A percentile compares a stretch with the other conserved stretches of the same genome.
Conservation (phyloP, 2,888 invertebrate genomes). For the Tholera decimalis region DNA sequence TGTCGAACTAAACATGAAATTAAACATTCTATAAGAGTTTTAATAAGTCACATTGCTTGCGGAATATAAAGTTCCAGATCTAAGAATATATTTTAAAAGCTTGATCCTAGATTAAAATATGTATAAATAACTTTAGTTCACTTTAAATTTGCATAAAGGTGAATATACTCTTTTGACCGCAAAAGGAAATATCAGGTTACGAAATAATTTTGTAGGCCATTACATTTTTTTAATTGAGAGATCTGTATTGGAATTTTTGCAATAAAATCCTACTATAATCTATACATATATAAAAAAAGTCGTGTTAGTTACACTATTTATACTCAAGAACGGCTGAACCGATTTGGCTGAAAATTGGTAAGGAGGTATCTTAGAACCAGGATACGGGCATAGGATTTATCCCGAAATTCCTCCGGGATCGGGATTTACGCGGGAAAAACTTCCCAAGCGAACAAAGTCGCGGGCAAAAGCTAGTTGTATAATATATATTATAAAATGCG, state of each 20-base stretch:
- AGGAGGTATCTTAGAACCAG: too few species aligned
- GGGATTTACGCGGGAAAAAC: too few species aligned
- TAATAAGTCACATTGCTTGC: constrained; percentile 49
- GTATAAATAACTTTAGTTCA: constrained; percentile 1
- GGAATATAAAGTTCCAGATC: constrained; percentile 33
- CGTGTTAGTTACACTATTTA: too few species aligned
- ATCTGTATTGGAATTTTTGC: constrained; percentile 14
- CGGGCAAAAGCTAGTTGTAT: too few species aligned
- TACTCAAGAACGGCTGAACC: too few species aligned
- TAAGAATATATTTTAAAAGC: constrained; percentile 9
- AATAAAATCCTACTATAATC: not conserved
- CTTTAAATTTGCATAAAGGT: constrained; percentile 44
- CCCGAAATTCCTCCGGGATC: too few species aligned
- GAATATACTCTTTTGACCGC: constrained; percentile 42
- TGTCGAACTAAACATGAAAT: too few species aligned
- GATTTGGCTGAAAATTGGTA: too few species aligned
- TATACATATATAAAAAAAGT: not conserved
- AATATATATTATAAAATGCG: too few species aligned
- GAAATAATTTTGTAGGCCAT: constrained; percentile 16
- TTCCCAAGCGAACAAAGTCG: too few species aligned
- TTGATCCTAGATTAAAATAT: constrained; percentile 20
- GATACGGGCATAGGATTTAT: too few species aligned
- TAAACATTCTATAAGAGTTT: constrained; percentile 39
- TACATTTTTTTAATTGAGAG: constrained; percentile 18
- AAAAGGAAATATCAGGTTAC: constrained; percentile 23